Evolutionary conservation across 2,888 invertebrate species (phyloP).

Genomic region (Eugnorisma glareosa): DNA sequence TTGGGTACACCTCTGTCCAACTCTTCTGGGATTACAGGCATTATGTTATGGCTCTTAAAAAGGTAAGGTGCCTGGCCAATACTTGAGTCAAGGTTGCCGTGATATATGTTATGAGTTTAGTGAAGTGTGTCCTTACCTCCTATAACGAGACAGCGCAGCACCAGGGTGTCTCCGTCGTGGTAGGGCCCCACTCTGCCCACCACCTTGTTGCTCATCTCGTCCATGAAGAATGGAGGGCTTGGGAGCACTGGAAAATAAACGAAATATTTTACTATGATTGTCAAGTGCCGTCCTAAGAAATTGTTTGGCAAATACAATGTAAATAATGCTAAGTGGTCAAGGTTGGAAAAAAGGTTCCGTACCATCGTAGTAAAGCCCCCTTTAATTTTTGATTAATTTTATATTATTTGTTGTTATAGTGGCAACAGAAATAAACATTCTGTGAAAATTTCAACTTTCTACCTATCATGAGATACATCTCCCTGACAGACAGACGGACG

Average conservation of each 20-base stretch:
- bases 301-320: background rate
- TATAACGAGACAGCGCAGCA: slow-evolving; percentile 90
- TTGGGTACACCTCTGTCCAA: no score
- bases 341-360: no score
- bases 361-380: no score
- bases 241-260: slow-evolving; percentile 82
- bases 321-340: background rate
- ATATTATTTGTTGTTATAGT: no score
- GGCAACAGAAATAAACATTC: no score
- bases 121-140: slow-evolving; percentile 85
- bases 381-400: no score
- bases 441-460: no score
- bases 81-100: background rate
- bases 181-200: slow-evolving; percentile 88
- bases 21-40: no score
- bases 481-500: no score
- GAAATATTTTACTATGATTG: background rate
- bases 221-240: slow-evolving; percentile 88
- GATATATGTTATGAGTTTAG: background rate
- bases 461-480: no score
- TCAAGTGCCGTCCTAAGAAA: background rate
- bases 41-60: no score
- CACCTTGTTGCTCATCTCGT: slow-evolving; percentile 87
- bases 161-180: slow-evolving; percentile 90
- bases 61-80: background rate